These are phyloP conservation scores for Notocelia uddmanniana DNA, from an alignment of 2,888 invertebrate genomes.

Conservation along the genomic window DNA sequence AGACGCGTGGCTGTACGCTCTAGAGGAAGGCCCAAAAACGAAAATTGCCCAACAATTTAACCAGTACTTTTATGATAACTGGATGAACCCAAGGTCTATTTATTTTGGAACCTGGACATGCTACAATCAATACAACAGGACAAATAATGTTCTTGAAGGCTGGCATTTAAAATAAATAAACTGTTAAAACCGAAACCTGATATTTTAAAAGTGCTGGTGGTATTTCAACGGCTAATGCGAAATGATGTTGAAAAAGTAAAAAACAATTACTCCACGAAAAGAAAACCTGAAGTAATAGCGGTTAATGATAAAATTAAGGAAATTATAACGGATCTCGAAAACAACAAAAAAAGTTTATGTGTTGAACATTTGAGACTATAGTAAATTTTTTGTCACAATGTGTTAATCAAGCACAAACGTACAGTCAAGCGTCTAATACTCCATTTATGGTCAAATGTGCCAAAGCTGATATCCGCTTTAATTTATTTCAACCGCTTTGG, in stretches of 20 bases:
- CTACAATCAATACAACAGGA: slow-evolving; percentile 6
- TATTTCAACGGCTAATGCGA: slow-evolving; percentile 6
- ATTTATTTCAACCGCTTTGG: too few species aligned
- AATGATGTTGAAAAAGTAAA: slow-evolving; percentile 2
- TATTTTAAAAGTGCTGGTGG: slow-evolving; percentile 9
- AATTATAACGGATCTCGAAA: not conserved
- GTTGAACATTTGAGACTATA: not conserved
- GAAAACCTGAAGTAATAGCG: not conserved
- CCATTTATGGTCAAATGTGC: too few species aligned
- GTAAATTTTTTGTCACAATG: not conserved
- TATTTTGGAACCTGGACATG: slow-evolving; percentile 22
- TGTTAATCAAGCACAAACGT: not conserved
- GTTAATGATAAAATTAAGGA: slow-evolving; percentile 2
- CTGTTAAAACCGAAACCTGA: slow-evolving; percentile 21
- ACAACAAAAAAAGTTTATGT: slow-evolving; percentile 1
- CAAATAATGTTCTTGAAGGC: slow-evolving; percentile 14
- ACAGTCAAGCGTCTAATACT: too few species aligned
- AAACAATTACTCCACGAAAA: not conserved
- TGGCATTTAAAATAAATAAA: slow-evolving; percentile 14
- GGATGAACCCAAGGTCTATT: slow-evolving; percentile 16
- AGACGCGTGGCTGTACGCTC: slow-evolving; percentile 17
- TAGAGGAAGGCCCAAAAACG: slow-evolving; percentile 15
- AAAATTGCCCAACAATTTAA: slow-evolving; percentile 2
- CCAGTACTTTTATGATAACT: slow-evolving; percentile 13
- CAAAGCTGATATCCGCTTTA: too few species aligned